Evolutionary conservation across 2,797 vertebrate species (phyloP), one percentile per base, ranked within the genome.

Genomic region (Chelidonichthys spinosus): DNA sequence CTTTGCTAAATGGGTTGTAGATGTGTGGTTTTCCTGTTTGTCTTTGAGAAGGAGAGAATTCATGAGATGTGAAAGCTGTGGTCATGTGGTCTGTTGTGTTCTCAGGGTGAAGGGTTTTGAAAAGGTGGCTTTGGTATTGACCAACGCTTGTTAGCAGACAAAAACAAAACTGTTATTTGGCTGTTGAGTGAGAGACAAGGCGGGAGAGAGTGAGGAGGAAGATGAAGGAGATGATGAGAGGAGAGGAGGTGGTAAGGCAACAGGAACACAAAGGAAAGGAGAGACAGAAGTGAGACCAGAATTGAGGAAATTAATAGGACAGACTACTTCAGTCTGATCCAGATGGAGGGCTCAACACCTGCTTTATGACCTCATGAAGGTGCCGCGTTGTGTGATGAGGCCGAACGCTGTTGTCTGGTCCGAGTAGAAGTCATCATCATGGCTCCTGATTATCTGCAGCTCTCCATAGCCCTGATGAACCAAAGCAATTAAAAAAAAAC

Each of bases 311-410:
- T 50, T 59, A 73, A 4, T 9, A 43, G 78, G 55, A 69, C 33
- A 69, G 70, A 54, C n/a, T 25, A 25, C 25, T 25, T 25, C 25
- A 62, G 63, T 58, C 7, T 6, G 69, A 50, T 72, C 18, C 74
- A 74, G 63, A 58, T 7, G 43, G 71, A 61, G 53, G 49, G 50
- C 66, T 79, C 74, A 52, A 39, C 86, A 83, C 53, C 72, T 83
- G 81, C 54, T 79, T 82, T 90, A 86, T 84, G 82, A 78, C 80
- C 76, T 75, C 70, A 40, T 65, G 70, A 84, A 83, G 82, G 69
- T 32, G 56, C 83, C 67, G 85, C 69, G 82, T 63, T 73, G 83
- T 56, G 71, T n/a, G 72, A 86, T 59, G 76, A 76, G 76, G 50
- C 53, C 8, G 25, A 67, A 72, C 69, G 71, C 64, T 70, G 69